phyloP scores from a whole-genome alignment of 1,140 invertebrate genomes.

The Zaprionus camerounensis region DNA sequence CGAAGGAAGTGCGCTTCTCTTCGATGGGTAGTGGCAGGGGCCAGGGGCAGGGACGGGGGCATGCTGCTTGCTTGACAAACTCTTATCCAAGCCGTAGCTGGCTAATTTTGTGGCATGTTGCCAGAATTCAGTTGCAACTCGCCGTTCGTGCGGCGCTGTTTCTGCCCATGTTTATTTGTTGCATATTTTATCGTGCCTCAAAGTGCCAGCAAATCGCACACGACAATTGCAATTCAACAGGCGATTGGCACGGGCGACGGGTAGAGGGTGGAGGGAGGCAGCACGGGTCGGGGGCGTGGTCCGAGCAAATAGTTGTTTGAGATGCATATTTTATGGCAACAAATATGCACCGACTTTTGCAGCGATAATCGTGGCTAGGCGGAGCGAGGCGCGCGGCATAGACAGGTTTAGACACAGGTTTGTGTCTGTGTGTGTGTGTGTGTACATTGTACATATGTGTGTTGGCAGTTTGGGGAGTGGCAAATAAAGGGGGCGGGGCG shows the following conservation, averaged over 20 bases:
- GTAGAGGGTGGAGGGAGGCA: too few species aligned
- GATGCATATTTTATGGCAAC: conserved; percentile 2
- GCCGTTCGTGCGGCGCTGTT: conserved; percentile 20
- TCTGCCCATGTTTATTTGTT: conserved; percentile 68
- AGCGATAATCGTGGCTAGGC: not conserved
- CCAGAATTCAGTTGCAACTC: conserved; percentile 44
- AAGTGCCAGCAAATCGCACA: conserved; percentile 59
- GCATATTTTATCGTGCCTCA: conserved; percentile 58
- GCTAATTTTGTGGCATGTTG: conserved; percentile 63
- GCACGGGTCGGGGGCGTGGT: conserved; percentile 3
- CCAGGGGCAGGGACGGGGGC: not conserved
- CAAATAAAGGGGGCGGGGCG: not conserved
- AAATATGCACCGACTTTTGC: not conserved
- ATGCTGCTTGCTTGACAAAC: conserved; percentile 28
- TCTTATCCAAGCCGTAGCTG: conserved; percentile 43
- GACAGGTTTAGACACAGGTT: not conserved
- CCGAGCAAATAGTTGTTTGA: conserved; percentile 3
- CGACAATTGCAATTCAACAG: conserved; percentile 46
- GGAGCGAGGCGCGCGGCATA: not conserved
- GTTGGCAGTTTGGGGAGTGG: too few species aligned
- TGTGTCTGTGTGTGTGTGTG: not conserved
- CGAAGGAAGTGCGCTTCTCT: not conserved
- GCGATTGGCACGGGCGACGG: not conserved
- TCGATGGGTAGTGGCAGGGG: not conserved
- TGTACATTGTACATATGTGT: not conserved